phyloP scores from a whole-genome alignment of 37 sponge, comb jelly and placozoan genomes.

The Diacarnus erythraeanus region DNA sequence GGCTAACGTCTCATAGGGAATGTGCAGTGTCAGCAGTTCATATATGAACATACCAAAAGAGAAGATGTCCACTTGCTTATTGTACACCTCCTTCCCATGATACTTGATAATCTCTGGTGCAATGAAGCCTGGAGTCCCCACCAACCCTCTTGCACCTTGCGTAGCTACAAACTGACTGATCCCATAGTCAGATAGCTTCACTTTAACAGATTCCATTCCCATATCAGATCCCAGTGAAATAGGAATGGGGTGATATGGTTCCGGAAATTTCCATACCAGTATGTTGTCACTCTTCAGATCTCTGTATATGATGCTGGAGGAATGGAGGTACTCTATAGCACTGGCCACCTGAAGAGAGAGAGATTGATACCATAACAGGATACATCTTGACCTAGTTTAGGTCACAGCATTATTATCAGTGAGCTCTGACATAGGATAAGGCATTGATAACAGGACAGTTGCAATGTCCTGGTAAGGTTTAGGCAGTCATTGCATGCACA shows the following conservation, averaged over 20 bases:
- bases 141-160: constrained; percentile 60
- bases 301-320: constrained; percentile 65
- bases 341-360: constrained; percentile 39
- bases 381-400: no score
- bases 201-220: constrained; percentile 19
- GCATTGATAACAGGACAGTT: no score
- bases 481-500: no score
- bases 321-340: constrained; percentile 65
- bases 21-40: constrained; percentile 78
- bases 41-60: constrained; percentile 82
- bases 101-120: constrained; percentile 87
- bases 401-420: no score
- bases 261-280: constrained; percentile 83
- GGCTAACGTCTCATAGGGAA: constrained; percentile 60
- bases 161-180: constrained; percentile 82
- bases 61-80: constrained; percentile 79
- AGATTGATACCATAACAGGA: no score
- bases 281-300: constrained; percentile 87
- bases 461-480: no score
- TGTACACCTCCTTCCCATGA: constrained; percentile 61
- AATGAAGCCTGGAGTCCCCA: constrained; percentile 87
- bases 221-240: constrained; percentile 6
- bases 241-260: constrained; percentile 42
- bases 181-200: constrained; percentile 86
- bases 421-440: no score